Percentiles rank a stretch among this genome's conserved stretches.
These are phyloP conservation scores for Agrochola circellaris DNA, from an alignment of 2,888 invertebrate species.

Conservation along the genomic window DNA sequence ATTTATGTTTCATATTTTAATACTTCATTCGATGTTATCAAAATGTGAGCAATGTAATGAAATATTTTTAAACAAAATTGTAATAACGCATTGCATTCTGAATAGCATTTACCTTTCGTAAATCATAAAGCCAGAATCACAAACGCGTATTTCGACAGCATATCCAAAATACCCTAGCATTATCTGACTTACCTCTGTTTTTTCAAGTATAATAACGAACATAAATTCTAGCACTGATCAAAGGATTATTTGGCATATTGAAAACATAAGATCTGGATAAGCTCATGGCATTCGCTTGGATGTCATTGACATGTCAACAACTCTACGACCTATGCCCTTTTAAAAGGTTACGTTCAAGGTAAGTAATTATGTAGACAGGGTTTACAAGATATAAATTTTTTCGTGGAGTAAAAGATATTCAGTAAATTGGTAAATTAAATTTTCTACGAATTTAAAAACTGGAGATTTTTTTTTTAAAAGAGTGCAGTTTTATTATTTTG, in stretches of 20 bases:
- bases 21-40: background rate
- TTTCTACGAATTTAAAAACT: background rate
- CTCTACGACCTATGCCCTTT: constrained; percentile 53
- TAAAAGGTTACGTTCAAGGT: constrained; percentile 51
- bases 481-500: background rate
- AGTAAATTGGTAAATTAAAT: constrained; percentile 13
- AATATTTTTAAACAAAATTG: constrained; percentile 7
- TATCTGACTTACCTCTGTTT: constrained; percentile 3
- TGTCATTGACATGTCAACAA: constrained; percentile 54
- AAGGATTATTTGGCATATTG: constrained; percentile 71
- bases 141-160: constrained; percentile 9
- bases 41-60: background rate
- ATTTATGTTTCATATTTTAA: too few relatives aligned
- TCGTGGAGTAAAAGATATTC: constrained; percentile 19
- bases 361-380: constrained; percentile 39
- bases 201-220: constrained; percentile 56
- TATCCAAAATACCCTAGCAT: constrained; percentile 18
- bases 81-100: background rate
- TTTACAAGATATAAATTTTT: constrained; percentile 30
- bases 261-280: constrained; percentile 59
- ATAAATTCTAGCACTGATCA: constrained; percentile 61
- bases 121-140: background rate
- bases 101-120: constrained; percentile 8
- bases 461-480: background rate
- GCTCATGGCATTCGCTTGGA: constrained; percentile 43